phyloP scores from a whole-genome alignment of 2,888 invertebrate genomes.

The Shargacucullia verbasci region DNA sequence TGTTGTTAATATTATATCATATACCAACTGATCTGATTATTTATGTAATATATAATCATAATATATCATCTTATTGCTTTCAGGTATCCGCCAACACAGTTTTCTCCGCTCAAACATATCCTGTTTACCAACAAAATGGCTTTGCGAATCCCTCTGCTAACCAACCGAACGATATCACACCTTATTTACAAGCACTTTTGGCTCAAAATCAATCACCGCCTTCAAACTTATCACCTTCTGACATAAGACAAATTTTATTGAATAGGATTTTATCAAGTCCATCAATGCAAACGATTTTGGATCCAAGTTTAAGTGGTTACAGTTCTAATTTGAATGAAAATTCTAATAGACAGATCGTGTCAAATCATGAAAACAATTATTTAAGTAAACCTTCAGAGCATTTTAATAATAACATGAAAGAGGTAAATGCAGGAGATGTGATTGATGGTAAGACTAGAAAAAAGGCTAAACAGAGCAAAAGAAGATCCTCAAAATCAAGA shows the following conservation, averaged over 20 bases:
- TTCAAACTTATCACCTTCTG: conserved; percentile 45
- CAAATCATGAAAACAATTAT: conserved; percentile 69
- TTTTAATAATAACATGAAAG: conserved; percentile 33
- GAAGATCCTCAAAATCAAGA: conserved; percentile 26
- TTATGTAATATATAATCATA: too few relatives aligned
- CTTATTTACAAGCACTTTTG: conserved; percentile 55
- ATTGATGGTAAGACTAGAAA: background rate
- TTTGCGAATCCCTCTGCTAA: conserved; percentile 34
- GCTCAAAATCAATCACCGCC: conserved; percentile 56
- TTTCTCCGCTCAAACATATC: conserved; percentile 53
- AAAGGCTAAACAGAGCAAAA: conserved; percentile 25
- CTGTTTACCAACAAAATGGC: conserved; percentile 50
- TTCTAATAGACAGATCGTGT: conserved; percentile 34
- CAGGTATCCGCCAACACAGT: conserved; percentile 69
- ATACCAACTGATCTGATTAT: too few relatives aligned
- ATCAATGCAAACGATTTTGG: conserved; percentile 57
- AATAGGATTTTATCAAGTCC: conserved; percentile 63
- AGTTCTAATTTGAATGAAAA: conserved; percentile 59
- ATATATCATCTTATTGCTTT: conserved; percentile 49
- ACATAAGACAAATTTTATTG: conserved; percentile 62
- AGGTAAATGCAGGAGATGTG: conserved; percentile 11
- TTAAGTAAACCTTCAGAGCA: conserved; percentile 63
- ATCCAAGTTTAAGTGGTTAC: conserved; percentile 56
- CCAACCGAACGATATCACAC: conserved; percentile 53
- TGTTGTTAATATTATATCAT: too few relatives aligned